Conservation (phyloP, 2,888 invertebrate species). For the Macaria notata region DNA sequence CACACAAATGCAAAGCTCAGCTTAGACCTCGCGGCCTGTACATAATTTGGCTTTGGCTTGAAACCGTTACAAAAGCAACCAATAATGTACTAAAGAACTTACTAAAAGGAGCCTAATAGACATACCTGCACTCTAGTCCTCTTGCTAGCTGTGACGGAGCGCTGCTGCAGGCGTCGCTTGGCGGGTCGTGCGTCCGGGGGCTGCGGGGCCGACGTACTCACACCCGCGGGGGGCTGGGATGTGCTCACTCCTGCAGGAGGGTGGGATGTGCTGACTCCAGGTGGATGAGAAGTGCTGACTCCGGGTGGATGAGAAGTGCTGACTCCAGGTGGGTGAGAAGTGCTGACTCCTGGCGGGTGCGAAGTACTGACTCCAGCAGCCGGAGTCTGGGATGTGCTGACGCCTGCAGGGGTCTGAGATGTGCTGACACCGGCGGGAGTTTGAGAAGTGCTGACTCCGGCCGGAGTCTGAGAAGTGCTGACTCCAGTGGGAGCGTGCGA, state of each 20-base stretch:
- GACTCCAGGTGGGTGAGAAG: slow-evolving; percentile 48
- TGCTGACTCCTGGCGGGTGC: slow-evolving; percentile 49
- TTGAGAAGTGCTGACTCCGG: slow-evolving; percentile 42
- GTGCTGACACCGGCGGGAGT: slow-evolving; percentile 32
- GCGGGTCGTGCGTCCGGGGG: slow-evolving; percentile 64
- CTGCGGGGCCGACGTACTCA: slow-evolving; percentile 56
- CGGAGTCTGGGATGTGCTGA: slow-evolving; percentile 26
- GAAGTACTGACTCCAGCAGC: slow-evolving; percentile 41
- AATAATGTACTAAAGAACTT: no score
- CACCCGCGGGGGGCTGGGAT: slow-evolving; percentile 47
- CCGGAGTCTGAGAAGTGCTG: slow-evolving; percentile 40
- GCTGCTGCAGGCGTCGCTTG: slow-evolving; percentile 66
- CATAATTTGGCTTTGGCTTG: no score
- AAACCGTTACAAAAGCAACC: no score
- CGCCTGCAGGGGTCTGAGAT: slow-evolving; percentile 28
- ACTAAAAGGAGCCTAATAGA: neutral
- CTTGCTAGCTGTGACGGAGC: slow-evolving; percentile 78
- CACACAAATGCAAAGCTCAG: no score
- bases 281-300: slow-evolving; percentile 50
- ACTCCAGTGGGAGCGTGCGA: slow-evolving; percentile 46
- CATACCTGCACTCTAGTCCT: slow-evolving; percentile 79
- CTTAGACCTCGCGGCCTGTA: no score
- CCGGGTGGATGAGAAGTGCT: slow-evolving; percentile 50
- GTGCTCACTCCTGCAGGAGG: slow-evolving; percentile 44
- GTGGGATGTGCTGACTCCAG: slow-evolving; percentile 55